Evolutionary conservation across 1,140 invertebrate genomes (phyloP), one percentile per base, ranked within the genome.

Genomic region (Pissodes strobi): DNA sequence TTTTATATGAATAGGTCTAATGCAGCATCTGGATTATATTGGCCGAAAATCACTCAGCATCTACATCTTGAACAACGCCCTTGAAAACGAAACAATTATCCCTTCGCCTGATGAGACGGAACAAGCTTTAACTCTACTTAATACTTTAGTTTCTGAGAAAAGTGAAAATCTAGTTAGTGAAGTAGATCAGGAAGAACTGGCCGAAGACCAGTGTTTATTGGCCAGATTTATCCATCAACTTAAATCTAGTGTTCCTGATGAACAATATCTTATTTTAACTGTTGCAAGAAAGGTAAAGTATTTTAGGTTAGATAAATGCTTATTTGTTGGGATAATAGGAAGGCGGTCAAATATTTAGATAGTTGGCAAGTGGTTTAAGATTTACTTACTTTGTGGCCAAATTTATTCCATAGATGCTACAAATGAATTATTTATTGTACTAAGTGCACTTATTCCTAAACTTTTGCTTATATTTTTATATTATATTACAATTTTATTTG

Each of bases 131-230:
- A 76, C 70, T 57, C 62, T 97, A 79, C 84, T 97, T 9, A 85
- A 88, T n/a, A 88, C 94, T 1, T 76, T 98, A 22, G 87, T 97
- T 5, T 87, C 88, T 70, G 95, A 98, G 76, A 94, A 97, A 75
- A 82, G 84, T 0, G 89, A 92, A 74, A 88, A 92, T 75, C 79
- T 82, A 30, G 73, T 77, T 30, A 87, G 85, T 19, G 84, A 89
- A 39, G 81, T 83, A 57, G 94, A 97, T 80, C 85, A 90, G 0
- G 97, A 99, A 80, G 97, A 99, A 78, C 97, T 99, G 81, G 90
- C 91, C 23, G 97, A 99, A 78, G 97, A 99, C 74, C 97, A 99
- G 76, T 90, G 91, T 19, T 80, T 98, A 2, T 84, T 99, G 56
- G 95, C 90, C 63, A 69, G 91, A 74, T 86, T 99, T 55, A 90